These are phyloP conservation scores for Drosophila chauvacae DNA, from an alignment of 1,140 invertebrate species.

Conservation along the genomic window DNA sequence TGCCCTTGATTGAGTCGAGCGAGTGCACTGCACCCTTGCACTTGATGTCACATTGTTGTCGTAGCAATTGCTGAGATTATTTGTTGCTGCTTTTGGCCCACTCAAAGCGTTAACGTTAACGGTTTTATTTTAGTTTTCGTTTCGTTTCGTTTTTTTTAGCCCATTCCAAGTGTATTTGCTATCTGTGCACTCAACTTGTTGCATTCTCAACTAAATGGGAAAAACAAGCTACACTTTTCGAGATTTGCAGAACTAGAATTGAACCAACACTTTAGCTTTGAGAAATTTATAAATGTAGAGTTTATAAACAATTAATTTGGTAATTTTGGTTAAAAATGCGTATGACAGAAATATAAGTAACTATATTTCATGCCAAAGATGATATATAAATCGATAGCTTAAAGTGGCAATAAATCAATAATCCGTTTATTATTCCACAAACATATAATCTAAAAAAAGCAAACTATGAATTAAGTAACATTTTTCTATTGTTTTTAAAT, in stretches of 20 bases:
- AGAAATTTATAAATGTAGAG: no score
- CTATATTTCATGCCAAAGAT: no score
- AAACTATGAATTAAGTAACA: no score
- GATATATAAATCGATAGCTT: no score
- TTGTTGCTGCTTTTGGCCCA: slow-evolving; percentile 62
- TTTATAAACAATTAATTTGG: no score
- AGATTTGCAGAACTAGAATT: neutral
- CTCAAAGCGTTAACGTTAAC: slow-evolving; percentile 43
- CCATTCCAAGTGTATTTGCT: slow-evolving; percentile 47
- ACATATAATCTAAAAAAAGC: no score
- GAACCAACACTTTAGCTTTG: no score
- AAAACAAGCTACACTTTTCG: slow-evolving; percentile 13
- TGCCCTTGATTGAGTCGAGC: slow-evolving; percentile 29
- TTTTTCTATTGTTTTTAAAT: no score
- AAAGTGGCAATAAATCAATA: no score
- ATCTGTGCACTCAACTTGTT: slow-evolving; percentile 72
- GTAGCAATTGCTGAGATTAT: slow-evolving; percentile 23
- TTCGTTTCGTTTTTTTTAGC: slow-evolving; percentile 25
- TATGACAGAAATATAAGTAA: no score
- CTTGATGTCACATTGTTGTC: slow-evolving; percentile 27
- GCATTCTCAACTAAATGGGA: slow-evolving; percentile 58
- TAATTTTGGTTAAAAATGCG: no score
- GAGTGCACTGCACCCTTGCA: slow-evolving; percentile 38
- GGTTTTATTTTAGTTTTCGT: slow-evolving; percentile 44
- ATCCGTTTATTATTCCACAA: no score